Base-by-base conservation (phyloP, 2,113 vertebrate genomes). In the Tychaedon coryphoeus region DNA sequence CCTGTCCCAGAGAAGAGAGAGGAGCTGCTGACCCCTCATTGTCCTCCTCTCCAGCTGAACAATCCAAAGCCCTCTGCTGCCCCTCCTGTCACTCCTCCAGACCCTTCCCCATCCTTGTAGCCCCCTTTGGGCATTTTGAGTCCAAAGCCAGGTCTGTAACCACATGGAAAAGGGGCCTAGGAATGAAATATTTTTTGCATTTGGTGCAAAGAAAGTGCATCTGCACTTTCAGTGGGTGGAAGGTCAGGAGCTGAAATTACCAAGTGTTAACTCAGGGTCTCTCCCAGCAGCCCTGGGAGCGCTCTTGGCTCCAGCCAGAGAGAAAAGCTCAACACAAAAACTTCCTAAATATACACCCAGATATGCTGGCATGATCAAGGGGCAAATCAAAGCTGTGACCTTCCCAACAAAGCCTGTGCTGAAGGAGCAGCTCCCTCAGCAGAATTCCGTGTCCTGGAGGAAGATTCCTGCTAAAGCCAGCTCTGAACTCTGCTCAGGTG, bases 391-490 rank as follows among this genome's bases (percentile, higher is more conserved):
- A 69, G 20, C 60, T 10, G 4, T 16, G 64, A 14, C n/a, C 69
- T 43, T 31, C 65, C 43, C 1, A n/a, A 25, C 50, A 12, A 8
- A 31, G 20, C 26, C 50, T 14, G 54, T 8, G 45, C 76, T 33
- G 5, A 2, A 48, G 75, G 62, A 82, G 10, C 2, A 45, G 17
- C 6, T 66, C 33, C 0, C 20, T 7, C 6, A 5, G 10, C 47
- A 64, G 14, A 4, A 36, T 9, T 5, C 8, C 14, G 2, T 7
- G 60, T 48, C 60, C 34, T 22, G 74, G 28, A 47, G 56, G 48
- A 64, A 66, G 18, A 56, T 15, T 4, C 51, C 22, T 36, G 5
- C 57, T 5, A 3, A 56, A 57, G 3, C 4, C 67, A 19, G 61
- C 14, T 3, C 74, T 9, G 65, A 19, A 5, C 57, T 40, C 57